These are phyloP conservation scores for Cynocephalus volans DNA, from an alignment of 2,113 vertebrate genomes.

Conservation along the genomic window DNA sequence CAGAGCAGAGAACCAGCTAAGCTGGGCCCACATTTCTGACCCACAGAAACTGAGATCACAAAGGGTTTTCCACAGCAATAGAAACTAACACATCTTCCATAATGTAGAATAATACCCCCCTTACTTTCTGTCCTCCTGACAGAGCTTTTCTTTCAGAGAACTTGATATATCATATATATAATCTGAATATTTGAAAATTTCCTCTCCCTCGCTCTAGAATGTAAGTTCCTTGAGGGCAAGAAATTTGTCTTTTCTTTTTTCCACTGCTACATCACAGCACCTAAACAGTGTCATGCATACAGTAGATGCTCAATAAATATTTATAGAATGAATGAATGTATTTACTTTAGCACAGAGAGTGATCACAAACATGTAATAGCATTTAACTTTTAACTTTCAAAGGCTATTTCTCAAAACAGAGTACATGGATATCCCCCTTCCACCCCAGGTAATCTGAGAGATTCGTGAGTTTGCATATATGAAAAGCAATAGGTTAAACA, in stretches of 20 bases:
- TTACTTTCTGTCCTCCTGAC: not conserved
- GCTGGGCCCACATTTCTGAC: not conserved
- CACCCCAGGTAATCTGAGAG: not conserved
- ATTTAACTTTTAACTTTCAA: slow-evolving; percentile 25
- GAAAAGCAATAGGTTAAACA: slow-evolving; percentile 20
- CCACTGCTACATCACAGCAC: not conserved
- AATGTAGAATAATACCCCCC: not conserved
- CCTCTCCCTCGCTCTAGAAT: not conserved
- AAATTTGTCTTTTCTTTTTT: not conserved
- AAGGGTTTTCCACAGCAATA: not conserved
- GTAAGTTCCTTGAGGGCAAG: not conserved
- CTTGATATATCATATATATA: not conserved
- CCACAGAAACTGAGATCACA: not conserved
- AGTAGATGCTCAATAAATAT: not conserved
- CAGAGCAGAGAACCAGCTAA: not conserved
- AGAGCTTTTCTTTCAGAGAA: not conserved
- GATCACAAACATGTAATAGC: not conserved
- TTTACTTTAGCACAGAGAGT: not conserved
- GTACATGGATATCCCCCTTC: not conserved
- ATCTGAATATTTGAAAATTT: not conserved
- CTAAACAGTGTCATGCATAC: not conserved
- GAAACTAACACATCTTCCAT: not conserved
- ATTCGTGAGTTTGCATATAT: not conserved
- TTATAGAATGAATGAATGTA: not conserved
- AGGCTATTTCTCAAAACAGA: slow-evolving; percentile 38